Base-by-base conservation (phyloP, 2,797 vertebrate genomes). In the Sebastes hubbsi region DNA sequence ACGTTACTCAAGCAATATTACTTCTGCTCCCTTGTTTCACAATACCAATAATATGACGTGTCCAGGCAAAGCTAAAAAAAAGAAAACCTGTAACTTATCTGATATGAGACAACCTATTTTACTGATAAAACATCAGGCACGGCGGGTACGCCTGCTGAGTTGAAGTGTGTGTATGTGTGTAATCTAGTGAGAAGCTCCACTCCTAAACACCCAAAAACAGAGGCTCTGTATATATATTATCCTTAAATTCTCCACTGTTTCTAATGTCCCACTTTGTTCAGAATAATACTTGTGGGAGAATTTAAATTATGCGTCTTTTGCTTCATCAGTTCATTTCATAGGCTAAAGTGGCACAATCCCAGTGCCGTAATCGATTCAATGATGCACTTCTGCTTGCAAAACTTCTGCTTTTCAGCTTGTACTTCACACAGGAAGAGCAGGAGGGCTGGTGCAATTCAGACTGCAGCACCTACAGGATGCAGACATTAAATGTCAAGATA, bases 401-500 rank as follows among this genome's bases (percentile, higher is more conserved):
- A 89, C 81, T 87, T 92, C 88, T 85, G 66, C 58, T 83, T 91
- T 87, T 72, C 2, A 27, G 2, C n/a, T 30, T 27, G 10, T 3
- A 11, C 11, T 64, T 72, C 3, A 67, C 18, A 86, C 74, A 86
- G 81, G 73, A 89, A 91, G 52, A 52, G 60, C 13, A 66, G 18
- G 11, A 12, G 14, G 7, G 22, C 6, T 83, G 54, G 0, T 20
- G 66, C 49, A 87, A 86, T 30, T 52, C 30, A 64, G 18, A 30
- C 3, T 1, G 1, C 32, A 8, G 3, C 3, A 10, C 4, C 2
- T 27, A 6, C 22, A 71, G 8, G 6, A 25, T 14, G 9, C 4
- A 0, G 2, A 30, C 27, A 27, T 27, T 27, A 27, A 27, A 27
- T 27, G 27, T 27, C 27, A 27, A 27, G 27, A 27, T 27, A 27